Evolutionary conservation across 1,140 invertebrate genomes (phyloP), one percentile per base, ranked within the genome.

Genomic region (Carposina sasakii): DNA sequence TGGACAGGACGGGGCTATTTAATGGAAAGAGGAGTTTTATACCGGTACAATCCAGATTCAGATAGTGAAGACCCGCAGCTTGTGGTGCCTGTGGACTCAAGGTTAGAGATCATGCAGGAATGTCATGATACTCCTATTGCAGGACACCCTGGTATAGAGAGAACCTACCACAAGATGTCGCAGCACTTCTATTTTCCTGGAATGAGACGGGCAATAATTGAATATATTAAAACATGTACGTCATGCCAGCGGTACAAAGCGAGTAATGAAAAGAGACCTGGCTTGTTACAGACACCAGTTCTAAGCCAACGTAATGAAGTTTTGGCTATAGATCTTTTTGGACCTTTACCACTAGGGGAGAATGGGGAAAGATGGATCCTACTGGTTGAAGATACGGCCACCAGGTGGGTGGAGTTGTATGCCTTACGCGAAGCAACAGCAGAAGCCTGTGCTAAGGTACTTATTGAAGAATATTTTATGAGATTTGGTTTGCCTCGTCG

Each of bases 301-400:
- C 10, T 5, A 9, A 22, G n/a, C 5, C 19, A 45, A 13, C 17
- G 36, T 8, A 12, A 12, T 21, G 36, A 39, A 15, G 36, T 39
- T 6, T 22, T 39, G 17, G 17, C 36, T 9, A 21, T 15, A 26
- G 36, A 39, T 15, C 36, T 39, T 10, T 39, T 39, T 22, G 36
- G 36, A 3, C 36, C 36, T 10, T 20, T 64, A 10, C 42, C 15
- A 10, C 17, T 28, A 17, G 3, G 26, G 41, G 8, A 52, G 52
- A 52, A 33, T 52, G 49, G 39, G 10, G 48, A 13, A 48, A 71
- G 22, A n/a, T 55, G 59, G 46, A 52, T 71, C 13, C 42, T 69
- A 12, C 48, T 69, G 0, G 45, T 66, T 3, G 69, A 71, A 56
- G 71, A 74, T 45, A 26, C 56, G 1, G 49, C 63, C 3, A 59